Base-by-base conservation (phyloP, 2,797 vertebrate genomes). In the Mormyrops boulengeri region DNA sequence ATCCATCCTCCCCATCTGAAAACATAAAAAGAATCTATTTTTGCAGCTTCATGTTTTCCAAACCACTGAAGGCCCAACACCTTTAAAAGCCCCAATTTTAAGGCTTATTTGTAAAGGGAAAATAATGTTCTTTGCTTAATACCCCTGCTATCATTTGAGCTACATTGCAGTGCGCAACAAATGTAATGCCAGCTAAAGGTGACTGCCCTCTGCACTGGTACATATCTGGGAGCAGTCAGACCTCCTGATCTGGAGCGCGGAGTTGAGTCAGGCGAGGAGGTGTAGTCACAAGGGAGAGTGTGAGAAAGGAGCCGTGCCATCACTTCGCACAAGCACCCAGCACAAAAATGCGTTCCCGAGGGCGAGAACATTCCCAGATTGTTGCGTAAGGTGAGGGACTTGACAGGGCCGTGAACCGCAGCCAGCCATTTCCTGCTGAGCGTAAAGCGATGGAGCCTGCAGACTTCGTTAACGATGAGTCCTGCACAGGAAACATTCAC, bases 351-450 rank as follows among this genome's bases (percentile, higher is more conserved):
- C 2, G 4, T 22, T 85, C 84, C 84, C 12, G n/a, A 84, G 50
- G 60, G 44, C 87, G 55, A 69, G 47, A 49, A n/a, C 53, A 41
- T 89, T 30, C 73, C 88, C 34, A 26, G 26, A 84, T 82, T 9
- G 44, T 60, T 90, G 82, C 69, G 80, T 52, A 84, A 85, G 38
- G 87, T 38, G 53, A 73, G 26, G 38, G 77, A 85, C 26, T 50
- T 69, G 26, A 53, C 60, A 88, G 44, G 82, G 82, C 50, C 38
- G 88, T 88, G 55, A 41, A 80, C n/a, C 8, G 14, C 55, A 80
- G 12, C 41, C 84, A 87, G 26, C 41, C 19, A 12, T 38, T 82
- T 88, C 55, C 30, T 52, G 82, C 82, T 12, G 9, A 52, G 17
- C 2, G 73, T 22, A 52, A 52, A 49, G 47, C 17, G 12, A 26